Conservation (phyloP, 2,797 vertebrate species). For the Smutsia gigantea region DNA sequence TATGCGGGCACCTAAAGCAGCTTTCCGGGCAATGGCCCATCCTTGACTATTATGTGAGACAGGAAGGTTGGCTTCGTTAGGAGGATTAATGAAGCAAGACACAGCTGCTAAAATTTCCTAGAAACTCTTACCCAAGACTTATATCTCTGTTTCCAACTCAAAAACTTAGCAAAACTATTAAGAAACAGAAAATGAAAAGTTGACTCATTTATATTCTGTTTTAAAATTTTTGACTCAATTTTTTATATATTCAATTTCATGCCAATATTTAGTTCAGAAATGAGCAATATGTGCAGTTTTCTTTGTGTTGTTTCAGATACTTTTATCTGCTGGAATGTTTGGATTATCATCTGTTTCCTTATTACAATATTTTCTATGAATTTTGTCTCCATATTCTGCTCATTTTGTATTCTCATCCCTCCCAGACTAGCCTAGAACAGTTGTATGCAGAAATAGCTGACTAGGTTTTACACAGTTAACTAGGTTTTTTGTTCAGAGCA, state of each 20-base stretch:
- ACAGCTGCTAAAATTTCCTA: neutral
- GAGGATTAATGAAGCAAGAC: neutral
- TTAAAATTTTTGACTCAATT: neutral
- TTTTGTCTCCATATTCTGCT: neutral
- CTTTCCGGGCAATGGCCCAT: neutral
- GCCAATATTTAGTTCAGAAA: neutral
- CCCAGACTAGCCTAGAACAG: neutral
- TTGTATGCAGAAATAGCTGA: neutral
- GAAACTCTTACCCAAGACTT: neutral
- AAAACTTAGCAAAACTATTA: neutral
- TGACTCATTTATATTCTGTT: neutral
- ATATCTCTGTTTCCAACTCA: neutral
- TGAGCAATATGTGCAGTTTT: neutral
- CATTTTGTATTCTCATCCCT: neutral
- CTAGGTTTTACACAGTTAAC: neutral
- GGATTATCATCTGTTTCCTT: neutral
- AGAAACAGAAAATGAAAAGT: neutral
- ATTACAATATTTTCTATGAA: neutral
- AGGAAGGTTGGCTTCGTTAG: neutral
- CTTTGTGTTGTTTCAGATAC: neutral
- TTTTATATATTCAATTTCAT: neutral
- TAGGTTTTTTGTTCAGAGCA: neutral
- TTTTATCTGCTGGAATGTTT: neutral
- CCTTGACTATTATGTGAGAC: neutral
- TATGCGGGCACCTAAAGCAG: neutral